phyloP scores from a whole-genome alignment of 2,113 vertebrate genomes.

The Xiphorhynchus elegans region DNA sequence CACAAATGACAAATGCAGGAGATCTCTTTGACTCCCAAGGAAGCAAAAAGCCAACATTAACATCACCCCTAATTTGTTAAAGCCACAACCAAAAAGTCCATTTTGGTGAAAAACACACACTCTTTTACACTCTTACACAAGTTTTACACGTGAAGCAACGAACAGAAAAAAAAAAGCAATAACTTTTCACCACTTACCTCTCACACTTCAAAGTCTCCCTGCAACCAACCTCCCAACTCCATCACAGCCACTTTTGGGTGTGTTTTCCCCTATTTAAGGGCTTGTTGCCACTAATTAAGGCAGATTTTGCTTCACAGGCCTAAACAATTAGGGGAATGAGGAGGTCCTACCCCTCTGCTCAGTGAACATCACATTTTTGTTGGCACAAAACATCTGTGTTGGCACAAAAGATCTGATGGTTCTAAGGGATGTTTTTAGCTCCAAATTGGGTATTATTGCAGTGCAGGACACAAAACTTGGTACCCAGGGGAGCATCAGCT shows the following conservation, averaged over 20 bases:
- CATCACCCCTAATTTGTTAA: rapidly evolving
- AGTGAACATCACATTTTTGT: neutral
- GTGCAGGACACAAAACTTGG: too few relatives aligned
- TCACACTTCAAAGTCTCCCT: rapidly evolving
- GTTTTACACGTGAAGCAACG: rapidly evolving
- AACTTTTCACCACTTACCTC: neutral
- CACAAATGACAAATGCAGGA: rapidly evolving
- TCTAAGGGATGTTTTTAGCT: neutral
- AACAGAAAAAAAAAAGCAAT: neutral
- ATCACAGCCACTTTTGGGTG: rapidly evolving
- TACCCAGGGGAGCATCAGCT: neutral
- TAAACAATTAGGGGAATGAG: neutral
- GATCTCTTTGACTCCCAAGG: rapidly evolving
- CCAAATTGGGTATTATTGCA: neutral
- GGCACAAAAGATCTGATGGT: too few relatives aligned
- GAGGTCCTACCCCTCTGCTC: neutral
- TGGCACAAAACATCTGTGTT: too few relatives aligned
- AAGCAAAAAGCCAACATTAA: neutral
- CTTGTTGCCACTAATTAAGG: neutral
- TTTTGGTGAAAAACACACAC: rapidly evolving
- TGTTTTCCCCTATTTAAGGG: neutral
- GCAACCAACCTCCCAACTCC: rapidly evolving
- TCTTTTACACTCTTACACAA: too few relatives aligned
- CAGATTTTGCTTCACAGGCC: neutral
- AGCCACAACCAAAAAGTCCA: neutral